A percentile compares a stretch with the other conserved stretches of the same genome.
Conservation (phyloP, 1,140 invertebrate genomes). For the Trichomalopsis sarcophagae region DNA sequence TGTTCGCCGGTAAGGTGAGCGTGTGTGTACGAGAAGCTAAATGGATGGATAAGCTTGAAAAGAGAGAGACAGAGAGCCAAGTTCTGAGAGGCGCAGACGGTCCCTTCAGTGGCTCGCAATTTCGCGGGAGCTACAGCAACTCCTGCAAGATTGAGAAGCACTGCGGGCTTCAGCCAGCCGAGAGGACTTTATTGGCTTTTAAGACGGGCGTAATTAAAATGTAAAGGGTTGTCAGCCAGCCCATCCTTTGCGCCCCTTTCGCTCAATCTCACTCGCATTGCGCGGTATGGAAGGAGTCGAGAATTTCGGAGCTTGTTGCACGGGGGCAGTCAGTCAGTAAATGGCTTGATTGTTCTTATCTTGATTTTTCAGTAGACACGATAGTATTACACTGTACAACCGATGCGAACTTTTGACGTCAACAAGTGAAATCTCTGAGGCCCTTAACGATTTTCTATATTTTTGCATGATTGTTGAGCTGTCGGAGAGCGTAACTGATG, state of each 20-base stretch:
- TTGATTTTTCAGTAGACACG: not conserved
- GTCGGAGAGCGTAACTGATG: too few relatives aligned
- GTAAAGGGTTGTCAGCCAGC: slow-evolving; percentile 65
- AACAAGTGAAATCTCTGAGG: too few relatives aligned
- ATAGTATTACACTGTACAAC: too few relatives aligned
- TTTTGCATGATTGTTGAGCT: too few relatives aligned
- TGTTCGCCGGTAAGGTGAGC: slow-evolving; percentile 40
- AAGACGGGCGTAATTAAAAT: slow-evolving; percentile 69
- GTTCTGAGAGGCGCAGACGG: slow-evolving; percentile 51
- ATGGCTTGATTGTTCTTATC: not conserved
- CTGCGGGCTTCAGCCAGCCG: slow-evolving; percentile 47
- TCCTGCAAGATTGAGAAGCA: slow-evolving; percentile 22
- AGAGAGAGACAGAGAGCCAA: slow-evolving; percentile 40
- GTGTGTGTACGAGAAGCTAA: slow-evolving; percentile 54
- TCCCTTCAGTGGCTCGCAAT: slow-evolving; percentile 48
- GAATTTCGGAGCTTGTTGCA: not conserved
- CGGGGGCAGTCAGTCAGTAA: not conserved
- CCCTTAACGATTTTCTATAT: too few relatives aligned
- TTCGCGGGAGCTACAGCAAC: not conserved
- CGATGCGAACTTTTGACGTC: too few relatives aligned
- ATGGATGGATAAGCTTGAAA: slow-evolving; percentile 54
- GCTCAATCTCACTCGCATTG: slow-evolving; percentile 50
- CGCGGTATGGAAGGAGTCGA: too few relatives aligned
- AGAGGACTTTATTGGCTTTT: slow-evolving; percentile 68
- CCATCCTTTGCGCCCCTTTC: slow-evolving; percentile 48